A percentile compares a stretch with the other conserved stretches of the same genome.
Evolutionary conservation across 2,797 vertebrate species (phyloP).

Genomic region (Loriculus beryllinus): DNA sequence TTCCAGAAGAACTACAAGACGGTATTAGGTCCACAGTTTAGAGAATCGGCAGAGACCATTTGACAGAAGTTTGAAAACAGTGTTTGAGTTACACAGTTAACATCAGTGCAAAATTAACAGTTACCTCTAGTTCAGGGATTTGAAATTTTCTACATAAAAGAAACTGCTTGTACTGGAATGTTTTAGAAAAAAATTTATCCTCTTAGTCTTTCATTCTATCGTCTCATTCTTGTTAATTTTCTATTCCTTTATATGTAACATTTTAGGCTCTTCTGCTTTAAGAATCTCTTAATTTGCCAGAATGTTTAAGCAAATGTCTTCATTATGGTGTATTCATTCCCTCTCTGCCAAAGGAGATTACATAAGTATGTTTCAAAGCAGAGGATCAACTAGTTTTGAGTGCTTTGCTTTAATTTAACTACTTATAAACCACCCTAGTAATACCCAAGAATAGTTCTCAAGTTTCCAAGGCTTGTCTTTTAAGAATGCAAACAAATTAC

Average conservation of each 20-base stretch:
- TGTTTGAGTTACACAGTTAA: not conserved
- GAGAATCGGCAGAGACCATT: not conserved
- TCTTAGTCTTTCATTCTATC: not conserved
- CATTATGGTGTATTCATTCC: not conserved
- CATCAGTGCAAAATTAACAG: not conserved
- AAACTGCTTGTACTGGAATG: not conserved
- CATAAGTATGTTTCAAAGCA: not conserved
- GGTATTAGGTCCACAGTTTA: not conserved
- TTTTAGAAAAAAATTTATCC: not conserved
- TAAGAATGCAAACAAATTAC: not conserved
- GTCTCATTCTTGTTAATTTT: not conserved
- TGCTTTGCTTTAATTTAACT: not conserved
- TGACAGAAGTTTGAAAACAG: not conserved
- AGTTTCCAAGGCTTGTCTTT: not conserved
- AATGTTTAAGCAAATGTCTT: not conserved
- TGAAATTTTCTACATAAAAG: not conserved
- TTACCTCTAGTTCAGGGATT: not conserved
- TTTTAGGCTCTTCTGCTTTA: not conserved
- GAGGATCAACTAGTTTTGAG: not conserved
- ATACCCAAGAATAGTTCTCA: not conserved
- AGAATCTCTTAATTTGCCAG: not conserved
- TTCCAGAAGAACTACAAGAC: not conserved
- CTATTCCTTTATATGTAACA: not conserved
- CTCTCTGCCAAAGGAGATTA: not conserved
- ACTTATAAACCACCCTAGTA: not conserved